phyloP scores from a whole-genome alignment of 2,113 vertebrate genomes.

The Anolis sagrei region DNA sequence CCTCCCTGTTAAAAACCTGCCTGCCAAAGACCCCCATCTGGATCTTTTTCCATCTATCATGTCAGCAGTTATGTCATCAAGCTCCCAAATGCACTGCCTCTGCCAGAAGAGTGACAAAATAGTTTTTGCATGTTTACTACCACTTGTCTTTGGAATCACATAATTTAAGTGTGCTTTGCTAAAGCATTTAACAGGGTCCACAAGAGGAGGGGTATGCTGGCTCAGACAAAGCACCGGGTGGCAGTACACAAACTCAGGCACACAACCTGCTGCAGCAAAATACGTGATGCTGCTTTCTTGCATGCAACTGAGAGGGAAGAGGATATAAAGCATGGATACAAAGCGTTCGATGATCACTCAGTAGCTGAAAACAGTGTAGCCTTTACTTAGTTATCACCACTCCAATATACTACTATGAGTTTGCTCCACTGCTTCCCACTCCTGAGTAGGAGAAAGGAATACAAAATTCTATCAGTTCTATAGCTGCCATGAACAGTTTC shows the following conservation, averaged over 20 bases:
- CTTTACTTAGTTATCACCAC: no score
- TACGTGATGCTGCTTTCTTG: conserved; percentile 49
- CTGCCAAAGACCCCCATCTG: not conserved
- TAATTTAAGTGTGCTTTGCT: conserved; percentile 31
- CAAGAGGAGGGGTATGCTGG: conserved; percentile 17
- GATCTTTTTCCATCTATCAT: fast-evolving
- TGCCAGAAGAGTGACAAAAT: conserved; percentile 22
- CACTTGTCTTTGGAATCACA: not conserved
- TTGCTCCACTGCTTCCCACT: no score
- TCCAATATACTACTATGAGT: no score
- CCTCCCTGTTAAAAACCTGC: not conserved
- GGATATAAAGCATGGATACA: conserved; percentile 49
- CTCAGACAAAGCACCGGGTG: conserved; percentile 54
- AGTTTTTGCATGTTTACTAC: conserved; percentile 19
- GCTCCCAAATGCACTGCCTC: not conserved
- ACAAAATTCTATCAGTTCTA: no score
- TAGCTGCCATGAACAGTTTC: no score
- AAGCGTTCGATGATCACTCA: conserved; percentile 66
- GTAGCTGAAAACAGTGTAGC: conserved; percentile 68
- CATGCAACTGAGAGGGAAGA: conserved; percentile 60
- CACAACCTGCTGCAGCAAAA: conserved; percentile 13
- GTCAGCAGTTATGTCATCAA: not conserved
- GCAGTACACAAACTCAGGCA: not conserved
- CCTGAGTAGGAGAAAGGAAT: no score
- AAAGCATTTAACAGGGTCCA: conserved; percentile 45